Evolutionary conservation across 2,113 vertebrate genomes (phyloP).

Genomic region (Crotophaga sulcirostris): DNA sequence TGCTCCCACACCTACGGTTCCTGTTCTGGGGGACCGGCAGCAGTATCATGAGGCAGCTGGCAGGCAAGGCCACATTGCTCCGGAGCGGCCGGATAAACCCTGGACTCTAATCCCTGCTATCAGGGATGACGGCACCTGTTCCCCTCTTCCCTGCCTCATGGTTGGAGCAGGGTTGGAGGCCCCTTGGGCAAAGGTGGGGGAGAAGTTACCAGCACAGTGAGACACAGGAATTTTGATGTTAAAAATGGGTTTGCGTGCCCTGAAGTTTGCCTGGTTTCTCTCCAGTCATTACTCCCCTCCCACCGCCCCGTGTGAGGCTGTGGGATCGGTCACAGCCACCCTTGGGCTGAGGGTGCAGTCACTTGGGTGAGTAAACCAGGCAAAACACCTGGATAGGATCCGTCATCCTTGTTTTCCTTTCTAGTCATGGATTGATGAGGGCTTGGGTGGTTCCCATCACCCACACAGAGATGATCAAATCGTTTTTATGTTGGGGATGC

Average conservation of each 20-base stretch:
- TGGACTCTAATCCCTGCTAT: not conserved
- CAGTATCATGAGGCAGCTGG: rapidly evolving
- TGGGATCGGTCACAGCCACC: too few relatives aligned
- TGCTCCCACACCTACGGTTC: not conserved
- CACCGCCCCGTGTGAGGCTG: not conserved
- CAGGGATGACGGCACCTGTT: rapidly evolving
- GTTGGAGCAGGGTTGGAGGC: not conserved
- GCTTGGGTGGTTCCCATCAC: not conserved
- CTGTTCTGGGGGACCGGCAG: not conserved
- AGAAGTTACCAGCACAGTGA: rapidly evolving
- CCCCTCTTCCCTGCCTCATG: not conserved
- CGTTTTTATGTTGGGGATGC: not conserved
- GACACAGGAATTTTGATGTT: not conserved
- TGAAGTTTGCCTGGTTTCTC: too few relatives aligned
- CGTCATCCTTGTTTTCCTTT: not conserved
- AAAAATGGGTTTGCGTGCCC: rapidly evolving
- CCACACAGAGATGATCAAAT: not conserved
- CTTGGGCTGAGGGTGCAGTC: not conserved
- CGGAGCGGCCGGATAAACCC: rapidly evolving
- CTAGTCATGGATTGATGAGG: not conserved
- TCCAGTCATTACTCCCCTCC: not conserved
- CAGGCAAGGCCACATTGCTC: not conserved
- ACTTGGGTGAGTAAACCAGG: rapidly evolving
- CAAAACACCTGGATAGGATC: not conserved
- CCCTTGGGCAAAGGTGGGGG: rapidly evolving